Conservation (phyloP, 2,797 vertebrate species). For the Sebastolobus altivelis region DNA sequence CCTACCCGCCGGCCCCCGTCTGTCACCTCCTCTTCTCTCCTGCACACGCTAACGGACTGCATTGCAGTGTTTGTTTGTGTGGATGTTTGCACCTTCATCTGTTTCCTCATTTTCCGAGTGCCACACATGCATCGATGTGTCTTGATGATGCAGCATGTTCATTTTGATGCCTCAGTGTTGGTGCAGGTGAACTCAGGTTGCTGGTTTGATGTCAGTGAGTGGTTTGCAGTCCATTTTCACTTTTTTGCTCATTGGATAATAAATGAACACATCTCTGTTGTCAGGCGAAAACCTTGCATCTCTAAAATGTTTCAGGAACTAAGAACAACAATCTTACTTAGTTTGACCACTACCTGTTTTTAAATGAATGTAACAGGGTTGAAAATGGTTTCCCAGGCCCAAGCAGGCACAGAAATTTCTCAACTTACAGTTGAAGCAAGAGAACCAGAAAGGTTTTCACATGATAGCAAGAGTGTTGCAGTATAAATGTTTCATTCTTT, state of each 20-base stretch:
- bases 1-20: slow-evolving; percentile 15
- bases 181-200: slow-evolving; percentile 18
- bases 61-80: slow-evolving; percentile 65
- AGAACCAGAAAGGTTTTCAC: slow-evolving; percentile 29
- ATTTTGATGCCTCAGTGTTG: slow-evolving; percentile 24
- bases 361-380: background rate
- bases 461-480: background rate
- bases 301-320: slow-evolving; percentile 17
- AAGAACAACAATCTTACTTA: background rate
- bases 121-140: slow-evolving; percentile 42
- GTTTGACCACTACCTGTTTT: slow-evolving; percentile 29
- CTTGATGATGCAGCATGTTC: slow-evolving; percentile 49
- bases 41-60: slow-evolving; percentile 49
- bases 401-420: slow-evolving; percentile 4
- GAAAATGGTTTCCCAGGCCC: background rate
- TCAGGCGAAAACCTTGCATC: slow-evolving; percentile 5
- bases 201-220: slow-evolving; percentile 36
- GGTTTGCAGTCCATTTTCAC: slow-evolving; percentile 8
- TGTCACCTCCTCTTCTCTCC: slow-evolving; percentile 24
- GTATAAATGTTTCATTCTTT: background rate
- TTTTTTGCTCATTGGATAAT: slow-evolving; percentile 16
- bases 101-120: slow-evolving; percentile 37
- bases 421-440: slow-evolving; percentile 1
- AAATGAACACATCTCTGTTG: background rate
- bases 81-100: slow-evolving; percentile 40